Percentiles rank a stretch among this genome's conserved stretches.
These are phyloP conservation scores for Melipona beecheii DNA, from an alignment of 2,888 invertebrate genomes.

Conservation along the genomic window DNA sequence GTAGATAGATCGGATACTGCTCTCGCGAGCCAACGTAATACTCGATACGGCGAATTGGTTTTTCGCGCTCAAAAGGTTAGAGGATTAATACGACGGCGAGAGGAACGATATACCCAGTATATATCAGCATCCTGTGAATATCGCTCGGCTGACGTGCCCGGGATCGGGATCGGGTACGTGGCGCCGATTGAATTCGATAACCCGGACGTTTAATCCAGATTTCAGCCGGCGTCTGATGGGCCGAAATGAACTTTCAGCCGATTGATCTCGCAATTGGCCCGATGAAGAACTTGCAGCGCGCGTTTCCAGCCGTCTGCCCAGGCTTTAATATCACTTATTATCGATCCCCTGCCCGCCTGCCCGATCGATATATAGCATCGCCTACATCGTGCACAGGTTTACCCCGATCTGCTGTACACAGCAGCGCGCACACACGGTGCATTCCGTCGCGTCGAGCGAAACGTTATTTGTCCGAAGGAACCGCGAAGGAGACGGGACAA, in stretches of 20 bases:
- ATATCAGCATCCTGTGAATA: background rate
- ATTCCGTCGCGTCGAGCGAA: background rate
- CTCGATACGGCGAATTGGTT: background rate
- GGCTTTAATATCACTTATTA: constrained; percentile 51
- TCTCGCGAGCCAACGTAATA: background rate
- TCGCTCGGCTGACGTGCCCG: background rate
- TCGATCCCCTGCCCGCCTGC: constrained; percentile 13
- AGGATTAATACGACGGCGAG: constrained; percentile 5
- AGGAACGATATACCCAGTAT: background rate
- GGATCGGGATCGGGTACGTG: background rate
- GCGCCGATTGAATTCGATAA: constrained; percentile 66
- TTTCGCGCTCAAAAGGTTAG: constrained; percentile 15
- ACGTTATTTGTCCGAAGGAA: background rate
- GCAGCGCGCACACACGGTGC: too few species aligned
- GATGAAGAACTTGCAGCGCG: constrained; percentile 61
- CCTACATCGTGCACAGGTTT: too few species aligned
- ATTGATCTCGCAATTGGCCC: constrained; percentile 65
- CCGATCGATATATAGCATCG: background rate
- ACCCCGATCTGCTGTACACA: too few species aligned
- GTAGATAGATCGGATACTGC: too few species aligned
- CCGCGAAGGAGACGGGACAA: background rate
- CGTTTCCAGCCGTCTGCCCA: constrained; percentile 47
- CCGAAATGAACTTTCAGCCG: constrained; percentile 69
- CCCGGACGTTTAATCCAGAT: constrained; percentile 65
- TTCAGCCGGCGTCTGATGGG: constrained; percentile 51